Base-by-base conservation (phyloP, 2,113 vertebrate genomes). In the Boulengeromyrus knoepffleri region DNA sequence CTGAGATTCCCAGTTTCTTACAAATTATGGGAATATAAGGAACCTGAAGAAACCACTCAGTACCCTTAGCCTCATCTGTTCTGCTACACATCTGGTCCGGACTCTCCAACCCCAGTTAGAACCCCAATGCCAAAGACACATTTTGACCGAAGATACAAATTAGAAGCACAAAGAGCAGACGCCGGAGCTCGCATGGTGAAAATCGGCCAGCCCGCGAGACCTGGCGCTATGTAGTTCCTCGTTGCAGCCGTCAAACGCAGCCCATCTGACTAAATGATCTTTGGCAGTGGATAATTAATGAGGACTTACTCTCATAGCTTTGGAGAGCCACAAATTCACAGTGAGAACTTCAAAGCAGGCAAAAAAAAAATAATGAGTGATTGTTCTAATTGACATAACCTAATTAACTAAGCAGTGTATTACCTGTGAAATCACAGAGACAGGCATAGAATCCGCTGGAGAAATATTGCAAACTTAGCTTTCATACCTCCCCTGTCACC, bases 401-500 rank as follows among this genome's bases (percentile, higher is more conserved):
- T 56, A 87, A 87, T 87, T 87, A 87, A 87, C 85, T 87, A 47
- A 85, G 19, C 83, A 85, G 21, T 85, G 10, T 56, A 39, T 31
- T 87, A 87, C 27, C 50, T 52, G 49, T 53, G 27, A 87, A 87
- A 53, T 87, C 49, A 52, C 27, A 87, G 27, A 52, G 49, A 87
- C n/a, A 36, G 50, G 49, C 50, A 42, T 53, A 47, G 8, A 45
- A 85, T 47, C 39, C 3, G 83, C 83, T 85, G 21, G 45, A 47
- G 45, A 42, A 85, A 45, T 85, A 52, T 87, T 31, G 19, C 47
- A 52, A 47, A 52, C 49, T 52, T 12, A 87, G 24, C 53, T 39
- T 87, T 56, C 46, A 85, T 13, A 46, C 6, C 83, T 47, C 24
- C 45, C 42, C 42, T 46, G 19, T 13, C 3, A 85, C 36, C 45